Evolutionary conservation across 1,140 invertebrate species (phyloP).

Genomic region (Dolichoris vasculosae): DNA sequence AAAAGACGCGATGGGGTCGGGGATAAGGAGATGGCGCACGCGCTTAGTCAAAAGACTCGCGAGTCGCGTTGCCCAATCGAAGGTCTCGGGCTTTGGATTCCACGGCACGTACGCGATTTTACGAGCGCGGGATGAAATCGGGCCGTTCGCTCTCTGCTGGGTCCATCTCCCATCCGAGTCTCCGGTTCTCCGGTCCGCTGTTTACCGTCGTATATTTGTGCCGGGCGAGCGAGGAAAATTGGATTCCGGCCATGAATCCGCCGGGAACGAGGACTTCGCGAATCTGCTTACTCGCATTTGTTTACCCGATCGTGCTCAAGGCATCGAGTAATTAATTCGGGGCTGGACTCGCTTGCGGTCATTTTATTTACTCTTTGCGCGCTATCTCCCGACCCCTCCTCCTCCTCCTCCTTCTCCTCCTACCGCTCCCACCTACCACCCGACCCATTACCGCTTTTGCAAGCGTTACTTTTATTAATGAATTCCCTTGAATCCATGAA

Average conservation of each 20-base stretch:
- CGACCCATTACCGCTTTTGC: too few species aligned
- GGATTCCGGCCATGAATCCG: slow-evolving; percentile 5
- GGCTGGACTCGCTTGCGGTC: not conserved
- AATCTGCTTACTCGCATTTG: slow-evolving; percentile 21
- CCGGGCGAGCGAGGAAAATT: not conserved
- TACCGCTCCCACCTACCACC: not conserved
- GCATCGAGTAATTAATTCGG: slow-evolving; percentile 22
- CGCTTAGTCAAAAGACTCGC: slow-evolving; percentile 26
- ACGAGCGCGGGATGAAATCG: not conserved
- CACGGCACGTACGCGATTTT: slow-evolving; percentile 37
- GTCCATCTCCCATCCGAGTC: not conserved
- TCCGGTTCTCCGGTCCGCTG: not conserved
- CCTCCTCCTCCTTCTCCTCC: not conserved
- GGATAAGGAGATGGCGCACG: not conserved
- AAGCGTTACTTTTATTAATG: not conserved
- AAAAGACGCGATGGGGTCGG: not conserved
- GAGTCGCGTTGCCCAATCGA: not conserved
- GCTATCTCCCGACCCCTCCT: too few species aligned
- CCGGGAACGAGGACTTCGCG: not conserved
- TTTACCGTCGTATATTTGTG: slow-evolving; percentile 13
- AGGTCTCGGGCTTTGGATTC: slow-evolving; percentile 11
- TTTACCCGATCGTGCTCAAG: not conserved
- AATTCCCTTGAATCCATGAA: not conserved
- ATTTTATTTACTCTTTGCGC: not conserved
- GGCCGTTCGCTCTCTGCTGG: not conserved